Conservation (phyloP, 2,113 vertebrate genomes). For the Aramus guarauna region DNA sequence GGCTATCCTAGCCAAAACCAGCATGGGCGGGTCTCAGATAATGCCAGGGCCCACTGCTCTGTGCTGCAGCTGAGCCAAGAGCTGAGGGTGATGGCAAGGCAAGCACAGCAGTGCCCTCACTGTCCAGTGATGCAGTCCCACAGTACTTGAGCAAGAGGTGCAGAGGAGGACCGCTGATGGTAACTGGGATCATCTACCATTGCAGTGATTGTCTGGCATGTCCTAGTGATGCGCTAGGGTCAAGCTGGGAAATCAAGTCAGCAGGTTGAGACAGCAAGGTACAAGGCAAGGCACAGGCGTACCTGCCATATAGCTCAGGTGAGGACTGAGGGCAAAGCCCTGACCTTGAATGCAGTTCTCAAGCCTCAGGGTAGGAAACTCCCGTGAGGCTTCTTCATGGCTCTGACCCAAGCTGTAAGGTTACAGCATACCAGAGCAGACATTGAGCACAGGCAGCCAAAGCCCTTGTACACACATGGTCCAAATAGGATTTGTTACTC, state of each 20-base stretch:
- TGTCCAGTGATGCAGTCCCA: background rate
- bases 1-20: too few relatives aligned
- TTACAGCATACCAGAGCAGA: background rate
- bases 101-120: background rate
- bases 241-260: background rate
- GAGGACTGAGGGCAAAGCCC: background rate
- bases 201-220: background rate
- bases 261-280: background rate
- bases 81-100: background rate
- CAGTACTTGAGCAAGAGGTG: background rate
- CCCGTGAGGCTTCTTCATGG: background rate
- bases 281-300: rapidly evolving
- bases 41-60: background rate
- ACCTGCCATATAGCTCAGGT: background rate
- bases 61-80: background rate
- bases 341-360: background rate
- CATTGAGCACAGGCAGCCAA: background rate
- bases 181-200: background rate
- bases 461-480: background rate
- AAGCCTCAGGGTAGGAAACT: background rate
- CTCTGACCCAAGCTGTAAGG: background rate
- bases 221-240: background rate
- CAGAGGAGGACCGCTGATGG: background rate
- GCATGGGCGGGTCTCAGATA: too few relatives aligned
- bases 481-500: background rate